Base-by-base conservation (phyloP, 2,113 vertebrate species). In the Oxygymnocypris stewartii region DNA sequence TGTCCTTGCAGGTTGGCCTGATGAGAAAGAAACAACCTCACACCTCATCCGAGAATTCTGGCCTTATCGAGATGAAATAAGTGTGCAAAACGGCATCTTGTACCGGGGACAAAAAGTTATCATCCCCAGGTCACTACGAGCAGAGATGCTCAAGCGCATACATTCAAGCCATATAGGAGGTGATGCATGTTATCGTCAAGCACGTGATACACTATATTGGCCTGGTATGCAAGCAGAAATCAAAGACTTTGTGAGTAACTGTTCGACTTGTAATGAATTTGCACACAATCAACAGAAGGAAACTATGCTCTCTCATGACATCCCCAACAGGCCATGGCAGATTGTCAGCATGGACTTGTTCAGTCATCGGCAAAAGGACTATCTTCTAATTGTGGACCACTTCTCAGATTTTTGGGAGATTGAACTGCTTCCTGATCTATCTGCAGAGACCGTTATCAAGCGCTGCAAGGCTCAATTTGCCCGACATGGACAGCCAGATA, bases 141-240 rank as follows among this genome's bases (percentile, higher is more conserved):
- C 81, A 31, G 86, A 90, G 69, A 90, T 90, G 89, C 84, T 90
- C 4, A 31, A 82, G 14, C 54, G 57, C 9, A 82, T 87, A 31
- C 86, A 90, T 31, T 84, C 42, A 23, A 90, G 71, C 37, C 85
- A 87, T 25, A 85, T 88, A 28, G 89, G 79, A 49, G 85, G 86
- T 10, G 85, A 90, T 6, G 84, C 89, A 59, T 90, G 83, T 65
- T 89, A 75, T 69, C 82, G 79, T 59, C 86, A 90, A 47, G 63
- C 31, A 12, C 10, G 10, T 8, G 51, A 4, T 51, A 79, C 31
- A 51, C 89, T 35, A 51, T 90, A 79, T 42, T 87, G 77, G 85
- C 69, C 89, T 4, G 75, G 84, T 20, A 85, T 90, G 85, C 84
- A 87, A 47, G 59, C 42, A 44, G 73, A 87, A 79, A 57, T 47